A percentile compares a stretch with the other conserved stretches of the same genome.
These are phyloP conservation scores for Gryllus bimaculatus DNA, from an alignment of 1,140 invertebrate genomes.

Conservation along the genomic window DNA sequence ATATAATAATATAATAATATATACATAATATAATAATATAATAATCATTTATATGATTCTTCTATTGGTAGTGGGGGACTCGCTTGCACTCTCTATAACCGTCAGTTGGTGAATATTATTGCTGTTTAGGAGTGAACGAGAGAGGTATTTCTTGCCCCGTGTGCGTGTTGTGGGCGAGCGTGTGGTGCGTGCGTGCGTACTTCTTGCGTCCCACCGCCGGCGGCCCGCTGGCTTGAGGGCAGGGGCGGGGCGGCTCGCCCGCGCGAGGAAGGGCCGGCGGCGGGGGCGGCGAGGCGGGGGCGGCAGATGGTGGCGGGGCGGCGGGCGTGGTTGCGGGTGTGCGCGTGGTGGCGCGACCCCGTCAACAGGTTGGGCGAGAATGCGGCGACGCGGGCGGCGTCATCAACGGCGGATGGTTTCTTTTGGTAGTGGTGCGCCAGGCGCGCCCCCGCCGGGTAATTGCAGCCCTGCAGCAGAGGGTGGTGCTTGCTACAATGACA, in stretches of 20 bases:
- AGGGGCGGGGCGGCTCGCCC: no score
- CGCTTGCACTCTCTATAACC: not conserved
- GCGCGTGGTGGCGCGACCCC: slow-evolving; percentile 17
- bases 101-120: no score
- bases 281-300: not conserved
- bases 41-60: no score
- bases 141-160: no score
- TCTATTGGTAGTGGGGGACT: not conserved
- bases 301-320: slow-evolving; percentile 23
- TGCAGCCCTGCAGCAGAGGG: slow-evolving; percentile 27
- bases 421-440: slow-evolving; percentile 16
- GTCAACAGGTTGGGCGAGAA: slow-evolving; percentile 35
- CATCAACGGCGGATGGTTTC: slow-evolving; percentile 29
- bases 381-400: slow-evolving; percentile 47
- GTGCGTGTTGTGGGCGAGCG: no score
- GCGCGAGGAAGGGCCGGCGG: no score
- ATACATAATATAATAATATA: not conserved
- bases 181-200: no score
- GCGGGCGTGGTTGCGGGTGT: slow-evolving; percentile 10
- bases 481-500: slow-evolving; percentile 19
- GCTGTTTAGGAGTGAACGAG: no score
- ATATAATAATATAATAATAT: no score
- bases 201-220: no score
- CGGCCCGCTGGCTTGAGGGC: no score
- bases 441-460: not conserved